Evolutionary conservation across 1,140 invertebrate species (phyloP).

Genomic region (Zeugodacus cucurbitae): DNA sequence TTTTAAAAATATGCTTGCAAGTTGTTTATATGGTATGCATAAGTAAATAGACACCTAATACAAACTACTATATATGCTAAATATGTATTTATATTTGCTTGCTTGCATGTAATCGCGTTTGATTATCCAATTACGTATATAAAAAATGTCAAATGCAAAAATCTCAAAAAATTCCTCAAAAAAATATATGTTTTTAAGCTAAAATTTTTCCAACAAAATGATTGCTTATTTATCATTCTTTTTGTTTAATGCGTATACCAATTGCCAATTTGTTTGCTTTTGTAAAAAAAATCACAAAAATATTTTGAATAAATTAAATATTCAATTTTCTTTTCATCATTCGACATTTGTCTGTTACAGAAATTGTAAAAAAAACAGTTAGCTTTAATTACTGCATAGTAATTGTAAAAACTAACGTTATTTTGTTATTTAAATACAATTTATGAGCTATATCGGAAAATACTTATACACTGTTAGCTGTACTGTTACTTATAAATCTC

Average conservation of each 20-base stretch:
- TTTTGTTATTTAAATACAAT: too few relatives aligned
- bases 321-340: background rate
- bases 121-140: background rate
- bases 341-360: too few relatives aligned
- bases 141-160: background rate
- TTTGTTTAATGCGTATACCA: background rate
- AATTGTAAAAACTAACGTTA: too few relatives aligned
- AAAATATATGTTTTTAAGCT: background rate
- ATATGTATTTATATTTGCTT: background rate
- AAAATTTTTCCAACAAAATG: constrained; percentile 1
- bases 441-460: too few relatives aligned
- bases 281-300: background rate
- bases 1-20: background rate
- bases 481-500: too few relatives aligned
- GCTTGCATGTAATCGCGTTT: background rate
- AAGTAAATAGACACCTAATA: background rate
- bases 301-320: background rate
- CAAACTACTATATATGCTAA: background rate
- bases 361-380: too few relatives aligned
- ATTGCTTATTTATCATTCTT: constrained; percentile 17
- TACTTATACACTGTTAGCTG: too few relatives aligned
- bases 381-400: too few relatives aligned
- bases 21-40: background rate
- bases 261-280: background rate
- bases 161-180: background rate